Conservation (phyloP, 2,797 vertebrate species). For the Alcedo quadribrachys region DNA sequence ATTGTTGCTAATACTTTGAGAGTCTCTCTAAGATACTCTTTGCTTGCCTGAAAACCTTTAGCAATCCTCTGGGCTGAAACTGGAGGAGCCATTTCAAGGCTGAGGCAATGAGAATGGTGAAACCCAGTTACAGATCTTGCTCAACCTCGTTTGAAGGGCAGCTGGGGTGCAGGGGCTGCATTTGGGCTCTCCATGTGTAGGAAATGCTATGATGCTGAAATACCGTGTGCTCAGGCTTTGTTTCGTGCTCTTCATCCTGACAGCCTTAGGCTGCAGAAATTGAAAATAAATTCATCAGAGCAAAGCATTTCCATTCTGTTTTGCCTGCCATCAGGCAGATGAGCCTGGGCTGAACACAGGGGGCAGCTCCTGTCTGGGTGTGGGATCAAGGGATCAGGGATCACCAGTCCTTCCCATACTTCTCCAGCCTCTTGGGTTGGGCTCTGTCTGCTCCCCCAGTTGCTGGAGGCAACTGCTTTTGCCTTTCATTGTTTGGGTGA, state of each 20-base stretch:
- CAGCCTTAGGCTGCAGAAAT: neutral
- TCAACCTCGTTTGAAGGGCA: neutral
- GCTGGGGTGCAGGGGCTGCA: fast-evolving
- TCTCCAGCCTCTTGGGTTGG: neutral
- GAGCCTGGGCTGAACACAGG: neutral
- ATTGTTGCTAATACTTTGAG: neutral
- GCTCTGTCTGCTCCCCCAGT: fast-evolving
- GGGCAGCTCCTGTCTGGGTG: neutral
- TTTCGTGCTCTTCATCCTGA: neutral
- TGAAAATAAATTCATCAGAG: neutral
- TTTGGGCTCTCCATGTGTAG: neutral
- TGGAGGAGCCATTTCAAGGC: neutral
- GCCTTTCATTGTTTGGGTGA: neutral
- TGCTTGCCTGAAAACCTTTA: neutral
- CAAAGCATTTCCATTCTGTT: neutral
- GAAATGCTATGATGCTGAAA: neutral
- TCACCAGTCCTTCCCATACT: fast-evolving
- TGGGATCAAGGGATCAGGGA: fast-evolving
- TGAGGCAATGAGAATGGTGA: neutral
- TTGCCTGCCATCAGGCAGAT: neutral
- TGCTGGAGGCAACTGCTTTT: neutral
- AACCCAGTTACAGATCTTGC: neutral
- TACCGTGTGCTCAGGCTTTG: neutral
- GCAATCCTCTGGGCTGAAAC: neutral
- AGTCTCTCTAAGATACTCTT: neutral